Evolutionary conservation across 2,888 invertebrate genomes (phyloP).

Genomic region (Apomyelois bistriatella): DNA sequence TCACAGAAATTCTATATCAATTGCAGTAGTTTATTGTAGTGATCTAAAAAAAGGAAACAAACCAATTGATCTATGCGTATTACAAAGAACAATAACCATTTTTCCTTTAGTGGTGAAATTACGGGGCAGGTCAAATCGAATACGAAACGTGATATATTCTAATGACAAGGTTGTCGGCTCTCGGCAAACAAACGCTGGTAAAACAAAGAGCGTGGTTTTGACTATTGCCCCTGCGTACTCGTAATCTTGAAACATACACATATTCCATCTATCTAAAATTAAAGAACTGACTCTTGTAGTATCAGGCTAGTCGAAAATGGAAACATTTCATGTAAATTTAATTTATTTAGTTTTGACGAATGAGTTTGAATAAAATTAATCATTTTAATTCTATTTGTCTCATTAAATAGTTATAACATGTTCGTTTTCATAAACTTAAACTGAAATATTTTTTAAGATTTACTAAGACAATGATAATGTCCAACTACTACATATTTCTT

Average conservation of each 20-base stretch:
- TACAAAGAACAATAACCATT: neutral
- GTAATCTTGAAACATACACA: neutral
- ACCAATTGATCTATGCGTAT: neutral
- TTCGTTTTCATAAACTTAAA: too few species aligned
- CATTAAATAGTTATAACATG: too few species aligned
- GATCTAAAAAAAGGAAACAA: neutral
- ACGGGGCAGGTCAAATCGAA: slow-evolving; percentile 31
- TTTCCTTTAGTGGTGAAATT: slow-evolving; percentile 11
- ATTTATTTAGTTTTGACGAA: too few species aligned
- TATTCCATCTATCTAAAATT: too few species aligned
- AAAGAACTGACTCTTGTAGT: too few species aligned
- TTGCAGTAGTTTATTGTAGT: neutral
- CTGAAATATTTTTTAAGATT: too few species aligned
- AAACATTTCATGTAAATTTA: too few species aligned
- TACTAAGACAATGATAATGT: too few species aligned
- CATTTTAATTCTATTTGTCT: too few species aligned
- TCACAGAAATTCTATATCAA: neutral
- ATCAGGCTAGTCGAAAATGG: too few species aligned
- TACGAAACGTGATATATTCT: slow-evolving; percentile 55
- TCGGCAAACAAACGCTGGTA: slow-evolving; percentile 36
- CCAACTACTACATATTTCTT: too few species aligned
- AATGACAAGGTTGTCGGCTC: slow-evolving; percentile 37
- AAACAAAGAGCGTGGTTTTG: slow-evolving; percentile 35
- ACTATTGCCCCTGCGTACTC: slow-evolving; percentile 18
- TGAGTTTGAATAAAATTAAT: too few species aligned